Evolutionary conservation across 2,797 vertebrate species (phyloP), one percentile per base, ranked within the genome.

Genomic region (Coranthus polyacanthus): DNA sequence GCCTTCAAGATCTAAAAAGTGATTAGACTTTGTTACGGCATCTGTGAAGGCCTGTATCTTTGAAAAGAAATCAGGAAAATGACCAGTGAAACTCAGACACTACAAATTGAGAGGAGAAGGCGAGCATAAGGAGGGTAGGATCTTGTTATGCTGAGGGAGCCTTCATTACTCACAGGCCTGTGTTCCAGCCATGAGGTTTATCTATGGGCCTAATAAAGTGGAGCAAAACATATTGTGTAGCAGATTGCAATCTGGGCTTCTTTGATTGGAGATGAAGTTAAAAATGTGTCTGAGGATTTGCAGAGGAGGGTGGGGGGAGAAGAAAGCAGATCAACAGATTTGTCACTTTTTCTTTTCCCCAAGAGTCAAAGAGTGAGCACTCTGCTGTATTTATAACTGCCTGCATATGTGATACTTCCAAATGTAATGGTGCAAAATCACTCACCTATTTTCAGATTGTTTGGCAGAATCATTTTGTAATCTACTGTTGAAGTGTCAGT

Each of bases 231-330:
- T 93, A 91, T 93, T 93, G 90, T 89, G 78, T 24, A 79, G 79
- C 93, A 93, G 92, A 93, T 93, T 93, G 93, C 86, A 89, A 91
- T 93, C 83, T 92, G 85, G 83, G 76, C 81, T 79, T 53, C 74
- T 86, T 88, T 93, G 90, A 93, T 92, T 89, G 84, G 89, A 90
- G 79, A 86, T 83, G 81, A 85, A 87, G 85, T 85, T 82, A 72
- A 87, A 83, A 92, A 88, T 72, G 78, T 67, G 71, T 80, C 55
- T 67, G 49, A 87, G 84, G 79, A 86, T 88, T 85, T 83, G 68
- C 60, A 16, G 47, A 34, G 54, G 51, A 60, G 54, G 17, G 12
- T 2, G 11, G 1, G 17, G 32, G 10, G 21, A 42, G 68, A 47
- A 75, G 69, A 81, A 67, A 67, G 39, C 67, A 59, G 72, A 85